Base-by-base conservation (phyloP, 2,113 vertebrate species). In the Thunnus maccoyii region DNA sequence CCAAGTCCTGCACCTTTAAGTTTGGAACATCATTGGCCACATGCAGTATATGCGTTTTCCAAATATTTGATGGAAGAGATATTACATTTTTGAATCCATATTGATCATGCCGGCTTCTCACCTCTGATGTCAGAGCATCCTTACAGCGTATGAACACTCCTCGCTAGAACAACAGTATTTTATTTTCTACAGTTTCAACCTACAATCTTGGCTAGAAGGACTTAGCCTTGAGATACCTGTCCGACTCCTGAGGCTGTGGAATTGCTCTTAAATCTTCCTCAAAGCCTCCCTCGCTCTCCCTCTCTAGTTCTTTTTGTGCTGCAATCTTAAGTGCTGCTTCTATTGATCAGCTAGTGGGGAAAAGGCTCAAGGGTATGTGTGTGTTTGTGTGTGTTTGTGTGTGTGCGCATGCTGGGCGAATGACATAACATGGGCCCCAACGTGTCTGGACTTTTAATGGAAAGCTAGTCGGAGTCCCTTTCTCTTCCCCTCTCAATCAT, bases 361-460 rank as follows among this genome's bases (percentile, higher is more conserved):
- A 76, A 67, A 55, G 56, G 56, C 71, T 73, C 65, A 17, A 25
- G 51, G n/a, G 68, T 51, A 6, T 72, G 56, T 76, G 67, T 17
- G 56, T 63, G 51, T 66, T 58, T 66, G 62, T 46, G 25, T 61
- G 20, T 55, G 47, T 48, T 55, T 66, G 46, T 48, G 47, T 50
- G 41, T 67, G 32, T 3, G 36, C 27, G 27, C 27, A 30, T 61
- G 75, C 64, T 46, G 10, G 68, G 55, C 62, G 22, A 79, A 41
- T 91, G 72, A 86, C 84, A 83, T 65, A 90, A 86, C 71, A 74
- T 61, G 62, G 72, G 82, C 82, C 88, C 86, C 87, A 68, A 78
- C 57, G 79, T 91, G 88, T 87, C 88, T 85, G 81, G 84, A 87
- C 62, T 88, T 78, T 83, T 65, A 92, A 88, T 88, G 61, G 68